Base-by-base conservation (phyloP, 2,113 vertebrate species). In the Megalops atlanticus region DNA sequence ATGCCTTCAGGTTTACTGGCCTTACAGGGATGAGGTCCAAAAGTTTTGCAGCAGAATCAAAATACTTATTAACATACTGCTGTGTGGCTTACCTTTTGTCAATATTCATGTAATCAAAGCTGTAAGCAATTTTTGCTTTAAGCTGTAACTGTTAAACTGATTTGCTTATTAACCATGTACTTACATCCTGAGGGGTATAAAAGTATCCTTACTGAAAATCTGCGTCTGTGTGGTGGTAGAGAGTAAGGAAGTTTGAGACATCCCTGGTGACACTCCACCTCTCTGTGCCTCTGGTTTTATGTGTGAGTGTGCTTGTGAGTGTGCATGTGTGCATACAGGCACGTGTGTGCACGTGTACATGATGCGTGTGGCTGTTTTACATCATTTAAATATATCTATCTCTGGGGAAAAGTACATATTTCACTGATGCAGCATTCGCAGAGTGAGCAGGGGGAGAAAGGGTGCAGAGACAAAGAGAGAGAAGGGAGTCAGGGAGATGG, bases 321-420 rank as follows among this genome's bases (percentile, higher is more conserved):
- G 52, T 35, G 12, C 31, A 39, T 75, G 33, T 84, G 79, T 18
- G 45, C 71, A 52, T 77, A 74, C 35, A 45, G 47, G 41, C 73
- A 38, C 27, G 58, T 68, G 58, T 7, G 16, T 68, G 58, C 5
- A 24, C 4, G 31, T 69, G 64, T 69, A n/a, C 4, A n/a, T 69
- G 24, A 21, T 33, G 64, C 31, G 21, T 69, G 33, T 54, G 15
- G 10, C 49, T 54, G 49, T 49, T 10, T 71, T 71, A 35, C 69
- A 71, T 31, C 35, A 8, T 14, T 5, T 64, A 31, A n/a, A 64
- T 10, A 11, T 64, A 11, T 27, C n/a, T n/a, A 11, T 31, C 58
- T 24, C 58, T 11, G 31, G 27, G 58, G 27, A 64, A 31, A n/a
- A 24, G 27, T n/a, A n/a, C n/a, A n/a, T n/a, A 11, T 64, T 64